phyloP scores from a whole-genome alignment of 2,113 vertebrate species.

The Nasalis larvatus region DNA sequence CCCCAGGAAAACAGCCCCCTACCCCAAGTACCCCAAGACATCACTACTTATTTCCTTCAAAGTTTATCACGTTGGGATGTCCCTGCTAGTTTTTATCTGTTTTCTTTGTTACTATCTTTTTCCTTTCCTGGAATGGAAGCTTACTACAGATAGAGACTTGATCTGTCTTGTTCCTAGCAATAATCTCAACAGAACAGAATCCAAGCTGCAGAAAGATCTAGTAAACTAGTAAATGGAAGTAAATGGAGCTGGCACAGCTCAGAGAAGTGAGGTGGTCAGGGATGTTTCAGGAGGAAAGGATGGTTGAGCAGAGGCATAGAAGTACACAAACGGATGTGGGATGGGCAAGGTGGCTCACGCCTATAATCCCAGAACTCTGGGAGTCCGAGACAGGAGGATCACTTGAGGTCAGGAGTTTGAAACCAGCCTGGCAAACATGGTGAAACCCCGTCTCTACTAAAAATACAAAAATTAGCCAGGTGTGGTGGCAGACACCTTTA shows the following conservation, averaged over 20 bases:
- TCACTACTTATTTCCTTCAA: background rate
- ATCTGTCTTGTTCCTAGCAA: background rate
- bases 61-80: background rate
- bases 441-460: no score
- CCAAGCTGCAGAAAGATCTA: background rate
- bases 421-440: no score
- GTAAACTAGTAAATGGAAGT: no score
- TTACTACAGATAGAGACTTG: background rate
- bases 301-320: rapidly evolving
- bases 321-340: rapidly evolving
- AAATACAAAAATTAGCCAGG: no score
- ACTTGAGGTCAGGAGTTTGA: no score
- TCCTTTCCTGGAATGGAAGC: background rate
- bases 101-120: background rate
- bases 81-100: background rate
- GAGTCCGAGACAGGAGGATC: no score
- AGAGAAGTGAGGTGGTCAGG: rapidly evolving
- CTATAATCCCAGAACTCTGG: no score
- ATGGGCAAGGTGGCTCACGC: no score
- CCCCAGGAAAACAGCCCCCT: background rate
- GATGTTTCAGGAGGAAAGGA: no score
- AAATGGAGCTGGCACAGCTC: no score
- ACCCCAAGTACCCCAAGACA: background rate
- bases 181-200: background rate
- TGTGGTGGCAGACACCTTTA: no score